phyloP scores from a whole-genome alignment of 2,797 vertebrate genomes.

The Ctenochaetus hawaiiensis region DNA sequence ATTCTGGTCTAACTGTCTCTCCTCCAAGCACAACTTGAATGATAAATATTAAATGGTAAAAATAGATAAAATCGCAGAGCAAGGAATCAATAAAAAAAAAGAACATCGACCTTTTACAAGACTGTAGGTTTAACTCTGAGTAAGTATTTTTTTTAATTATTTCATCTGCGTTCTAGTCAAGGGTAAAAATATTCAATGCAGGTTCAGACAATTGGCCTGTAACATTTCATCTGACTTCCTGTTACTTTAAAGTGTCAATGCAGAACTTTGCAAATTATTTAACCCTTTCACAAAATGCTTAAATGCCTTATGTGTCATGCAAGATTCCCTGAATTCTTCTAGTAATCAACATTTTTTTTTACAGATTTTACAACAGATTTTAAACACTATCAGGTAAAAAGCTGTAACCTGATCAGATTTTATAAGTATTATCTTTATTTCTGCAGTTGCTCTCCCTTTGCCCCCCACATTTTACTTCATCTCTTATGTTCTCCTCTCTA shows the following conservation, averaged over 20 bases:
- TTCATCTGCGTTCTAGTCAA: not conserved
- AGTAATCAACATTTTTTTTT: not conserved
- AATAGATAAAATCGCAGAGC: not conserved
- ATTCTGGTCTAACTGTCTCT: no score
- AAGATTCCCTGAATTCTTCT: slow-evolving; percentile 16
- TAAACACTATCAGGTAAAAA: not conserved
- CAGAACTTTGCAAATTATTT: slow-evolving; percentile 27
- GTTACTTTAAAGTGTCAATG: not conserved
- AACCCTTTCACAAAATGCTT: slow-evolving; percentile 13
- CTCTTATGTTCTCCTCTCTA: slow-evolving; percentile 17
- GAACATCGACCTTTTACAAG: not conserved
- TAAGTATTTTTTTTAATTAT: no score
- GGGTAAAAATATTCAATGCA: not conserved
- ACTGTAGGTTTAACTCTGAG: not conserved
- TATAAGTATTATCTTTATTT: not conserved
- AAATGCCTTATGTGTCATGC: not conserved
- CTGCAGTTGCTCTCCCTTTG: not conserved
- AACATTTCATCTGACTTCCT: not conserved
- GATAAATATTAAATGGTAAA: not conserved
- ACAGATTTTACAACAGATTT: not conserved
- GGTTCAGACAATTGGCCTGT: not conserved
- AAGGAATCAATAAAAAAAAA: not conserved
- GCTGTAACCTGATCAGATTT: no score
- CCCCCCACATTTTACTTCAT: not conserved
- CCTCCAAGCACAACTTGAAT: not conserved